phyloP scores from a whole-genome alignment of 2,113 vertebrate genomes.

The Tympanuchus pallidicinctus region DNA sequence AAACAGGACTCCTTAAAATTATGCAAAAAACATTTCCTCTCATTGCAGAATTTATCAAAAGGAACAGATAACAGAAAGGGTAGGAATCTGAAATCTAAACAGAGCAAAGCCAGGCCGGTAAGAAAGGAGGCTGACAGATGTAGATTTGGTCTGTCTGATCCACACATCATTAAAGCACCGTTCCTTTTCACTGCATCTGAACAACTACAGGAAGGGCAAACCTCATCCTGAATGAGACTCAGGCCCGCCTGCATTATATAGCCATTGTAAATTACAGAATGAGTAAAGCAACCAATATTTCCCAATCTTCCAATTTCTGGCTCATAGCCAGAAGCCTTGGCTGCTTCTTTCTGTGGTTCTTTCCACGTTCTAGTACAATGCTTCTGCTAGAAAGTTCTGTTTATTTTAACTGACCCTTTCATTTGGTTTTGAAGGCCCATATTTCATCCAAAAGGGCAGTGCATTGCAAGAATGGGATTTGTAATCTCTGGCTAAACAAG shows the following conservation, averaged over 20 bases:
- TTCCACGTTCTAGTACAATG: not conserved
- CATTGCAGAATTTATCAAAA: slow-evolving; percentile 61
- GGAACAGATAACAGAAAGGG: slow-evolving; percentile 27
- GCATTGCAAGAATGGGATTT: not conserved
- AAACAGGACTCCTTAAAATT: slow-evolving; percentile 45
- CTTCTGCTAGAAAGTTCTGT: slow-evolving; percentile 19
- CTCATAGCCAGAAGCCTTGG: not conserved
- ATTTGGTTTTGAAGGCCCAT: not conserved
- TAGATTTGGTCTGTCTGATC: not conserved
- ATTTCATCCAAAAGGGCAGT: not conserved
- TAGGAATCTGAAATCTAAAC: slow-evolving; percentile 39
- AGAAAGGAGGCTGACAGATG: not conserved
- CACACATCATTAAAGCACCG: not conserved
- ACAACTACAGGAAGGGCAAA: slow-evolving; percentile 30
- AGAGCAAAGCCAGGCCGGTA: not conserved
- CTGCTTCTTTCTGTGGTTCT: not conserved
- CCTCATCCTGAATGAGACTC: not conserved
- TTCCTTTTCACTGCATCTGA: not conserved
- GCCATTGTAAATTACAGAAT: not conserved
- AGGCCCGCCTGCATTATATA: not conserved
- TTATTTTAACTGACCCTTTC: not conserved
- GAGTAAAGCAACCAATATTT: not conserved
- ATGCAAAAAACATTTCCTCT: slow-evolving; percentile 57
- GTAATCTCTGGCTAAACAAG: not conserved
- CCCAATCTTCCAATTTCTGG: not conserved